These are phyloP conservation scores for Lithosia quadra DNA, from an alignment of 2,888 invertebrate species.

Conservation along the genomic window DNA sequence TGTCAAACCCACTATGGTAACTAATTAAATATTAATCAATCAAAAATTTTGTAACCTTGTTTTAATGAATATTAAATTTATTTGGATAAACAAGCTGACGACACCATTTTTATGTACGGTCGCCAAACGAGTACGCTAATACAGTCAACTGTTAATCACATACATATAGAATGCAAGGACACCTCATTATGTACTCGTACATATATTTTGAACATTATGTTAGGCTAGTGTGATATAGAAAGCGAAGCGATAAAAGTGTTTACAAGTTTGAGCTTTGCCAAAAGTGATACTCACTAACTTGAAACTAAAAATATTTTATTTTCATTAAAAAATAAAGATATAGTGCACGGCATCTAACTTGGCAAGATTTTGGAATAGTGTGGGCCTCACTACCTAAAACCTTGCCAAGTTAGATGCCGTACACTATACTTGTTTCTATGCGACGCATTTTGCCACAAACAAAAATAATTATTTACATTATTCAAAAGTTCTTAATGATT, in stretches of 20 bases:
- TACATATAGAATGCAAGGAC: conserved; percentile 42
- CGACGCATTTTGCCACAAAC: no score
- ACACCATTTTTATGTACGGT: neutral
- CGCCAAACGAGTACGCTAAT: conserved; percentile 24
- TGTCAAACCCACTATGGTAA: neutral
- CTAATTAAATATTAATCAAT: conserved; percentile 7
- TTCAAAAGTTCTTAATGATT: no score
- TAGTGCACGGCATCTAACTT: no score
- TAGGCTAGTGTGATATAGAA: conserved; percentile 3
- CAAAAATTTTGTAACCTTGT: neutral
- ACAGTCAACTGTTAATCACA: conserved; percentile 32
- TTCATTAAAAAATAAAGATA: no score
- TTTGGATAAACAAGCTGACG: neutral
- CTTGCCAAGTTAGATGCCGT: no score
- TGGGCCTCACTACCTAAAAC: no score
- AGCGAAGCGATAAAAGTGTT: conserved; percentile 18
- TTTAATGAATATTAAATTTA: neutral
- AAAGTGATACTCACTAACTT: neutral
- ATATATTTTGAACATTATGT: conserved; percentile 42
- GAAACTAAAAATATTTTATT: no score
- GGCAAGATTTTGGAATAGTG: no score
- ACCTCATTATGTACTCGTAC: conserved; percentile 38
- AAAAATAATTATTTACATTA: no score
- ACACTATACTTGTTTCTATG: no score
- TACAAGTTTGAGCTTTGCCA: neutral